Conservation (phyloP, 2,113 vertebrate species). For the Pygoscelis antarcticus region DNA sequence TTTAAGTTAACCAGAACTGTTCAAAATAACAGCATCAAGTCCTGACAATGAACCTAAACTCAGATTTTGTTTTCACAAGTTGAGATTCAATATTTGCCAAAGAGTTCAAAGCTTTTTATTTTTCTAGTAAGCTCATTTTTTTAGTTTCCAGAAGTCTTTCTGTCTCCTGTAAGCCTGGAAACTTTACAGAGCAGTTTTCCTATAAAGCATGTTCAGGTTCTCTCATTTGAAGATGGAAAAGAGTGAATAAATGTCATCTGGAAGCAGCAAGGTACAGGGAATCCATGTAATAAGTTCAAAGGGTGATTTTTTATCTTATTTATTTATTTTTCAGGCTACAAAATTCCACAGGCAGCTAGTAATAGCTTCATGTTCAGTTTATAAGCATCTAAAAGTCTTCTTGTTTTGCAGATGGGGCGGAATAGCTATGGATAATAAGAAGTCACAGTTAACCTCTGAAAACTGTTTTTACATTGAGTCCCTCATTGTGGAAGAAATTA, state of each 20-base stretch:
- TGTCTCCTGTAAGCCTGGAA: background rate
- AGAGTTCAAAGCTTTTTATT: background rate
- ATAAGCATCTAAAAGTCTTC: background rate
- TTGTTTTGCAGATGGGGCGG: background rate
- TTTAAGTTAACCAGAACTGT: background rate
- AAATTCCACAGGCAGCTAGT: background rate
- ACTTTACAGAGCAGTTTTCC: background rate
- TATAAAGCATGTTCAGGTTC: background rate
- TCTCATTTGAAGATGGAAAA: background rate
- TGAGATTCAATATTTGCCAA: background rate
- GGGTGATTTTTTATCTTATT: background rate
- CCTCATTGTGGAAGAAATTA: background rate
- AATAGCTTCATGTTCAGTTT: background rate
- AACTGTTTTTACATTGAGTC: background rate
- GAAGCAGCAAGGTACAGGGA: background rate
- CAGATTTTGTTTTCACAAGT: background rate
- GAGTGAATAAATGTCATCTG: background rate
- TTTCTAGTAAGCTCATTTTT: background rate
- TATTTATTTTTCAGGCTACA: background rate
- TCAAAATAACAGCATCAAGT: background rate
- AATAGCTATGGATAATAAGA: background rate
- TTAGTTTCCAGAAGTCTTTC: background rate
- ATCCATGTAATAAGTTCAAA: background rate
- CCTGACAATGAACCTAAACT: background rate
- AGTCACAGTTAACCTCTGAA: background rate